Base-by-base conservation (phyloP, 2,888 invertebrate genomes). In the Cistogaster globosa region DNA sequence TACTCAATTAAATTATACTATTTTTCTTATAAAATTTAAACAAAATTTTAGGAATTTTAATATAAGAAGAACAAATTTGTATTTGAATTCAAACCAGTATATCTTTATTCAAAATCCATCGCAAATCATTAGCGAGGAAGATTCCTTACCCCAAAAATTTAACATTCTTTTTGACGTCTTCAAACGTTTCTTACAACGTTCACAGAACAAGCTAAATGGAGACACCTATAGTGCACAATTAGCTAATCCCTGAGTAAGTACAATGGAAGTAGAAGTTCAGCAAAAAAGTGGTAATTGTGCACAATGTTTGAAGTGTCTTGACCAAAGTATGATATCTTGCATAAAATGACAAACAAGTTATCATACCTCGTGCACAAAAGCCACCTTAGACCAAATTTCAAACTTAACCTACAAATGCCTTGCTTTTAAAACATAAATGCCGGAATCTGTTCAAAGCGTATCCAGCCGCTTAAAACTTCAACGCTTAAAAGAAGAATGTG, bases 151-250 rank as follows among this genome's bases (percentile, higher is more conserved):
- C 20, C 51, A 67, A 51, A 18, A 51, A 32, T 18, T 67, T 67
- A 67, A 67, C 51, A 67, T 67, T 67, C n/a, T 32, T 67, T 67
- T 67, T 51, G 51, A 48, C 4, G 26, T 67, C 20, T 32, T 14
- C 14, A 38, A 38, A 38, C 1, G 45, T 45, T 12, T 4, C 14
- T 14, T 4, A 45, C 12, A 45, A 14, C 45, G 45, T 45, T 14
- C 4, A 45, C 45, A 14, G 1, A 45, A 14, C 1, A 45, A 14
- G 14, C n/a, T 18, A n/a, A 32, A 32, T 8, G n/a, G n/a, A 7
- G n/a, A 26, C n/a, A 67, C 65, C 51, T 67, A 32, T 14, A 65
- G 20, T 22, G 16, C 26, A 16, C 22, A 11, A n/a, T n/a, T 48
- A 51, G 48, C 32, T 16, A 67, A 32, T 22, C n/a, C 32, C 48